Base-by-base conservation (phyloP, 2,888 invertebrate species). In the Doris montereyensis region DNA sequence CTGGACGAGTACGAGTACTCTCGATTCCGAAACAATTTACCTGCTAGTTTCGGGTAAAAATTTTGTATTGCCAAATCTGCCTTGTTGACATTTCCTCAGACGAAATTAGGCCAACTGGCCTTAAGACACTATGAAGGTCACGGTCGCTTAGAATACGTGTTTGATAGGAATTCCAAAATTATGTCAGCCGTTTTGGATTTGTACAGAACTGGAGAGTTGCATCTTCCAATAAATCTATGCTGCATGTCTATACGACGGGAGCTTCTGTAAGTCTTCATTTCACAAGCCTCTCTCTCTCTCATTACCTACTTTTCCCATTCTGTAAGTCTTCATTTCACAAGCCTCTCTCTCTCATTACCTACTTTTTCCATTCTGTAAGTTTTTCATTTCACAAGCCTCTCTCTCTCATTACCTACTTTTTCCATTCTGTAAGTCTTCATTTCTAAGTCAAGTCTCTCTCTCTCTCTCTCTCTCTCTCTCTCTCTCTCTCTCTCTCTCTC, bases 81-180 rank as follows among this genome's bases (percentile, higher is more conserved):
- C 2, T 65, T 78, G 30, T 32, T 2, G 17, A 65, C 32, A 0
- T 67, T 62, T 13, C 78, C 78, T 10, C 34, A 73, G 32, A 78
- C 78, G 3, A 0, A 60, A 24, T 65, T 78, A 8, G 78, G 78
- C 4, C 26, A 24, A 4, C 57, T 78, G 52, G 73, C 74, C 21
- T 2, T 57, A 26, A 24, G 8, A 10, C 24, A 32, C 13, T 1
- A 21, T 0, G 8, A 24, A 3, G 30, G 68, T 26, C 21, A 57
- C 21, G 58, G 4, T 21, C 8, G 58, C 2, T 28, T 10, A 17
- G 68, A 65, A 30, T 17, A 62, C 26, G 17, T 65, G n/a, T 78
- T 78, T 30, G 78, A 78, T n/a, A 35, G 78, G 8, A 74, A 78
- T n/a, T 57, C 78, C 21, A 78, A 74, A n/a, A 30, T 78, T 17